These are phyloP conservation scores for Apus apus DNA, from an alignment of 2,113 vertebrate genomes.

Conservation along the genomic window DNA sequence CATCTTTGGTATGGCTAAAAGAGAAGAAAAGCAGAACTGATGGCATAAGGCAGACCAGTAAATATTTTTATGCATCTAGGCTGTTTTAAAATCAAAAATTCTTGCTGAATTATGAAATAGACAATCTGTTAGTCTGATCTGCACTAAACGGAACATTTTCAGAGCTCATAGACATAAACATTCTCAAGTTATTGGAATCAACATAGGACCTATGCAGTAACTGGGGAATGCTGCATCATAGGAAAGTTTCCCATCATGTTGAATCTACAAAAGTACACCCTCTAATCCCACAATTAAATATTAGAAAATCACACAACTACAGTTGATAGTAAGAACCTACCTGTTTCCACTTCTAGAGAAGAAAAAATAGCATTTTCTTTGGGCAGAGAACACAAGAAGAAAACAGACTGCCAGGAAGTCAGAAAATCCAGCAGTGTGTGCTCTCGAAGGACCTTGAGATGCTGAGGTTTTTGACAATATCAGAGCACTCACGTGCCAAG, in stretches of 20 bases:
- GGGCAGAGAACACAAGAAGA: background rate
- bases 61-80: background rate
- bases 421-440: background rate
- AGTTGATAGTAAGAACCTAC: background rate
- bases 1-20: background rate
- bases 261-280: background rate
- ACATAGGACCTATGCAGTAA: background rate
- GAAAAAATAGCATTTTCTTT: background rate
- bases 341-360: background rate
- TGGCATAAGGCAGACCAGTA: background rate
- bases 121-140: background rate
- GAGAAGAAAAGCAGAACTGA: background rate
- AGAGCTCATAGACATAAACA: background rate
- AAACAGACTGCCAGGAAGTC: background rate
- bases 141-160: background rate
- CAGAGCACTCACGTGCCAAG: conserved; percentile 16
- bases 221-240: background rate
- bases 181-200: background rate
- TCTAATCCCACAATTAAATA: background rate
- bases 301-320: background rate
- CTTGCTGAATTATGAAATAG: background rate
- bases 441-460: conserved; percentile 3
- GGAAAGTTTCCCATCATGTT: background rate
- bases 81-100: background rate
- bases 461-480: conserved; percentile 29